A percentile compares a stretch with the other conserved stretches of the same genome.
Evolutionary conservation across 2,888 invertebrate species (phyloP).

Genomic region (Sylvicola fuscatus): DNA sequence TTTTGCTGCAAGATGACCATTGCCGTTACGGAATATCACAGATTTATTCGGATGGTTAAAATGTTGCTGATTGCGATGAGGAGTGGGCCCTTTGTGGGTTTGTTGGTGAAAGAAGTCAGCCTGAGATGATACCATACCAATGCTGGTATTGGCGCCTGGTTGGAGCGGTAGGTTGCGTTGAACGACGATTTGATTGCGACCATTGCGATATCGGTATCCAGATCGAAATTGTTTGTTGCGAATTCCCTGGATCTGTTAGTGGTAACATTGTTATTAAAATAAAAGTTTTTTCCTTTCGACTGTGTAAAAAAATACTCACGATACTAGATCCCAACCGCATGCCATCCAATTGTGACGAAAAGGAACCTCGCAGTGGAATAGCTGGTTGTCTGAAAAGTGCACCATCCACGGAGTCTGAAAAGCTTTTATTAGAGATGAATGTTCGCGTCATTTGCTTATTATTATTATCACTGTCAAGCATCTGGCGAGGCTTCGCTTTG

Average conservation of each 20-base stretch:
- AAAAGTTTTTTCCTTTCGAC: slow-evolving; percentile 12
- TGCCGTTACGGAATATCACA: not conserved
- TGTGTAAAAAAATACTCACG: slow-evolving; percentile 15
- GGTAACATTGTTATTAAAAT: slow-evolving; percentile 4
- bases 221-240: slow-evolving; percentile 11
- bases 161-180: slow-evolving; percentile 51
- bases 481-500: too few species aligned
- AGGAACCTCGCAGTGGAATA: slow-evolving; percentile 16
- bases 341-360: slow-evolving; percentile 16
- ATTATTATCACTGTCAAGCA: too few species aligned
- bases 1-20: slow-evolving; percentile 2
- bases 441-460: not conserved
- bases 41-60: slow-evolving; percentile 9
- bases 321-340: slow-evolving; percentile 15
- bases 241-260: slow-evolving; percentile 15
- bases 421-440: slow-evolving; percentile 13
- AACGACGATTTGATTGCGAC: slow-evolving; percentile 38
- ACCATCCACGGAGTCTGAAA: slow-evolving; percentile 8
- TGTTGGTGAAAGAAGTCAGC: slow-evolving; percentile 11
- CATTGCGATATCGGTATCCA: slow-evolving; percentile 5
- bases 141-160: slow-evolving; percentile 22
- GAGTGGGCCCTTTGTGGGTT: slow-evolving; percentile 2
- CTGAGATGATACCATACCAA: slow-evolving; percentile 15
- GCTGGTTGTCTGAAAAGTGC: slow-evolving; percentile 16
- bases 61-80: slow-evolving; percentile 8